Evolutionary conservation across 2,888 invertebrate species (phyloP).

Genomic region (Adineta ricciae): DNA sequence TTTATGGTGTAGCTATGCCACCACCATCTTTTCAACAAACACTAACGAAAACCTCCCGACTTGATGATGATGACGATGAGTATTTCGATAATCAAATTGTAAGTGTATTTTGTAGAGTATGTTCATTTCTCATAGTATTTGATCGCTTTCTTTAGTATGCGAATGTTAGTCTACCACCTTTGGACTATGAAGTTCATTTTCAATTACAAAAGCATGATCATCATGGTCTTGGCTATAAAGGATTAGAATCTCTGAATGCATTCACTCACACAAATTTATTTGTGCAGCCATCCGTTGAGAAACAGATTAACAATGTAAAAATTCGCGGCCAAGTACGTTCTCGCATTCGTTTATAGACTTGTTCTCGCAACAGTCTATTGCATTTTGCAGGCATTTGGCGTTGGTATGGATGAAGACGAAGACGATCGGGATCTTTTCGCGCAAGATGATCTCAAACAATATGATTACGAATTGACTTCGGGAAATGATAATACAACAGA

Average conservation of each 20-base stretch:
- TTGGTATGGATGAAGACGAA: constrained; percentile 88
- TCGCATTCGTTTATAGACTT: neutral
- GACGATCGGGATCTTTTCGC: constrained; percentile 68
- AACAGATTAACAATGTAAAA: constrained; percentile 2
- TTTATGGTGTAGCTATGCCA: constrained; percentile 43
- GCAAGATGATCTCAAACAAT: constrained; percentile 29
- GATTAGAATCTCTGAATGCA: constrained; percentile 26
- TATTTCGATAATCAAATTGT: constrained; percentile 14
- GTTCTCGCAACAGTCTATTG: neutral
- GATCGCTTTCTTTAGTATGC: too few species aligned
- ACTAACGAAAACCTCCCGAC: neutral
- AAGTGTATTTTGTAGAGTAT: neutral
- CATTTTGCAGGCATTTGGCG: constrained; percentile 68
- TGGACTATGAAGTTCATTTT: constrained; percentile 31
- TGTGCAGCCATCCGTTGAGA: constrained; percentile 24
- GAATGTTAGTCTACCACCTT: neutral
- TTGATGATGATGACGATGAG: constrained; percentile 27
- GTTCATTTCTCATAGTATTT: neutral
- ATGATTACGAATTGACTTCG: constrained; percentile 29
- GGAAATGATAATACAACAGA: neutral
- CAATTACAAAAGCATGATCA: constrained; percentile 27
- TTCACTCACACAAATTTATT: constrained; percentile 18
- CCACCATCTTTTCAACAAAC: constrained; percentile 32
- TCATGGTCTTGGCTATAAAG: constrained; percentile 33
- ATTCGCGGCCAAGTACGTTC: neutral